These are phyloP conservation scores for Mungos mungo DNA, from an alignment of 2,113 vertebrate species.

Conservation along the genomic window DNA sequence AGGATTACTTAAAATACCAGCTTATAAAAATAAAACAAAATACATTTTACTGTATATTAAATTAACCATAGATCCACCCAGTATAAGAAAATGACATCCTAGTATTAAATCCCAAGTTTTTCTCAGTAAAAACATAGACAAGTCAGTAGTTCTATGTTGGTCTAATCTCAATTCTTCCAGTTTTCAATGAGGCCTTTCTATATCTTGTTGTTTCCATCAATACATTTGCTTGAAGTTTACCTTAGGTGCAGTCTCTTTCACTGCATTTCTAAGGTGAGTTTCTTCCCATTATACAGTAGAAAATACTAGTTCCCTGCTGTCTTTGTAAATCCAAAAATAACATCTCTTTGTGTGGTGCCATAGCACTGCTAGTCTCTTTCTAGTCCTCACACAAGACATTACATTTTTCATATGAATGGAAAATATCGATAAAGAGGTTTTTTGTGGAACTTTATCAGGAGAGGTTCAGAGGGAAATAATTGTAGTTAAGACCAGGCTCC, in stretches of 20 bases:
- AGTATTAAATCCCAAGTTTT: background rate
- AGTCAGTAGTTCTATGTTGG: background rate
- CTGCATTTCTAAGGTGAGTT: conserved; percentile 14
- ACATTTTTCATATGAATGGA: background rate
- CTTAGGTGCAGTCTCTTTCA: background rate
- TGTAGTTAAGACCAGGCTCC: background rate
- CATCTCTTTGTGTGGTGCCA: background rate
- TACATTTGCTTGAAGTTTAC: background rate
- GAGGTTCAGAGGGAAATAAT: background rate
- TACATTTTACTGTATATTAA: conserved; percentile 1
- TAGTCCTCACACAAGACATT: background rate
- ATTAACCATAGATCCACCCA: background rate
- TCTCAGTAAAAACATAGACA: background rate
- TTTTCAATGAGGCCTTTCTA: background rate
- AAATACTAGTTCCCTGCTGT: background rate
- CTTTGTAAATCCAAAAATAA: conserved; percentile 27
- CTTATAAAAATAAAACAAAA: background rate
- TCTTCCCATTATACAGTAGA: background rate
- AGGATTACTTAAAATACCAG: background rate
- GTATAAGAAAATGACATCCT: background rate
- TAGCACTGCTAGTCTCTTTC: background rate
- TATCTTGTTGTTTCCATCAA: background rate
- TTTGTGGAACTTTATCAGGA: background rate
- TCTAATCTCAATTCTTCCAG: background rate
- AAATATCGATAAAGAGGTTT: background rate